A percentile compares a stretch with the other conserved stretches of the same genome.
Evolutionary conservation across 1,140 invertebrate species (phyloP).

Genomic region (Steinernema khuongi): DNA sequence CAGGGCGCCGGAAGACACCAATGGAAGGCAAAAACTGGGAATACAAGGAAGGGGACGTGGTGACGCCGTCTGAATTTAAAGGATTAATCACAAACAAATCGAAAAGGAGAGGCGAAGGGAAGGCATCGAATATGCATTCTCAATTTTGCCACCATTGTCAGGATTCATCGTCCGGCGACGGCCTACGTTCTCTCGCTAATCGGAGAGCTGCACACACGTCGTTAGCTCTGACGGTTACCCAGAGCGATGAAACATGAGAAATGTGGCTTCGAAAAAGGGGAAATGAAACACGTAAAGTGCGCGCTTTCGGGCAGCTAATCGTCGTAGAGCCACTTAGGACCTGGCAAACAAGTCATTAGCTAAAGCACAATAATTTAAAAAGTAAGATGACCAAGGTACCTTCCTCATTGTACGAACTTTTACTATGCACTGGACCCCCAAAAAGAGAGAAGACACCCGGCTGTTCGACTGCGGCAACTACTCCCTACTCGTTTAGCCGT

Average conservation of each 20-base stretch:
- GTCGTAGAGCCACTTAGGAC: too few relatives aligned
- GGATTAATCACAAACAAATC: too few relatives aligned
- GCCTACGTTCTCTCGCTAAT: too few relatives aligned
- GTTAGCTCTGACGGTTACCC: not conserved
- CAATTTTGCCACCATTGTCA: not conserved
- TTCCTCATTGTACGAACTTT: too few relatives aligned
- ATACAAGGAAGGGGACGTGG: too few relatives aligned
- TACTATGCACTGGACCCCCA: not conserved
- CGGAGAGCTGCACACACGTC: not conserved
- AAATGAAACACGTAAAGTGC: not conserved
- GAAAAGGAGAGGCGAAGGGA: too few relatives aligned
- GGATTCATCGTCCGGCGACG: too few relatives aligned
- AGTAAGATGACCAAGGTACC: not conserved
- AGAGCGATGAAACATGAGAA: not conserved
- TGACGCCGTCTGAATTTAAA: too few relatives aligned
- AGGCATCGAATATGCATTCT: not conserved
- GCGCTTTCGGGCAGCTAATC: too few relatives aligned
- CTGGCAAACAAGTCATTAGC: too few relatives aligned
- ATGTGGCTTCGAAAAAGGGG: not conserved
- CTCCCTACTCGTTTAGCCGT: conserved; percentile 14
- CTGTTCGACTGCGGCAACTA: not conserved
- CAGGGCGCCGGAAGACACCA: too few relatives aligned
- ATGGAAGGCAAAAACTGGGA: too few relatives aligned
- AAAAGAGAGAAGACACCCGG: not conserved
- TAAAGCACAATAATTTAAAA: not conserved